Percentiles rank a stretch among this genome's conserved stretches.
These are phyloP conservation scores for Bubo scandiacus DNA, from an alignment of 2,113 vertebrate genomes.

Conservation along the genomic window DNA sequence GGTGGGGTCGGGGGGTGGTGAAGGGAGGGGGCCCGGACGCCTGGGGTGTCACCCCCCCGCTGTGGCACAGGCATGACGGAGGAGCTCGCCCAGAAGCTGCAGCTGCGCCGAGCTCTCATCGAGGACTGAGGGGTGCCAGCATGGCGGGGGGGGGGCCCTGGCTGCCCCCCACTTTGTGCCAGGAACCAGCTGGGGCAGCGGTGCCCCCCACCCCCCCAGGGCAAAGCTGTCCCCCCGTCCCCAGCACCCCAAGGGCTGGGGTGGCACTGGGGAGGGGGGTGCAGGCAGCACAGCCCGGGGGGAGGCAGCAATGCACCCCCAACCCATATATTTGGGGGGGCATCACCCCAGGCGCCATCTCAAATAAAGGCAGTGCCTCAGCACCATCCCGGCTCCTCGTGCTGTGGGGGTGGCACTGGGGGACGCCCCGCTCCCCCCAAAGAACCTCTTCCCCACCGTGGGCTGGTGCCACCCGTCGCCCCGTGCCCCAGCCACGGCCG, in stretches of 20 bases:
- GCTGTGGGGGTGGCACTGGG: background rate
- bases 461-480: background rate
- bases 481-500: background rate
- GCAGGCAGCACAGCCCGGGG: background rate
- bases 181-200: background rate
- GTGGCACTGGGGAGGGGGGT: background rate
- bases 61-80: constrained; percentile 14
- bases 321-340: background rate
- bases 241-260: background rate
- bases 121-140: background rate
- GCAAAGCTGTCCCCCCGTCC: background rate
- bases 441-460: background rate
- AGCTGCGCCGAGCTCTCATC: background rate
- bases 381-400: background rate
- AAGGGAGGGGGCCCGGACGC: background rate
- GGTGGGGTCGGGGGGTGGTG: no score
- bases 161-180: background rate
- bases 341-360: no score
- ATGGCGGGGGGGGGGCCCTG: background rate
- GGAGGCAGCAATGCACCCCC: background rate
- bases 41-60: background rate
- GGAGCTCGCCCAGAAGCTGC: constrained; percentile 73
- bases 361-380: background rate
- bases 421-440: background rate
- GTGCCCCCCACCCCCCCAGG: background rate